Evolutionary conservation across 2,797 vertebrate genomes (phyloP), one percentile per base, ranked within the genome.

Genomic region (Loriculus beryllinus): DNA sequence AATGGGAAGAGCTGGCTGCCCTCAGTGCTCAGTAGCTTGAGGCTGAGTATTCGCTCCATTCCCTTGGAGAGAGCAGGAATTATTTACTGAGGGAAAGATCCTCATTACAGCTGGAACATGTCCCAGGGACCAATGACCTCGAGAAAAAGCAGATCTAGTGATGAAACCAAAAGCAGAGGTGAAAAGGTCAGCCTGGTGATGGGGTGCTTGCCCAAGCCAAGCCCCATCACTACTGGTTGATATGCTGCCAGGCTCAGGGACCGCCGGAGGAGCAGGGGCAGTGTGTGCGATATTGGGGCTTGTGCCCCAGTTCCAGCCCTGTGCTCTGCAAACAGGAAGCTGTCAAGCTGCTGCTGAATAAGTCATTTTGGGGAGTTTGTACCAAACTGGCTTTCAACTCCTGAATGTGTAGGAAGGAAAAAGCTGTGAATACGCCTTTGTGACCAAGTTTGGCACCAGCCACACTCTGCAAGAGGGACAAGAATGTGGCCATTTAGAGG

Each of bases 401-500:
- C 81, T 95, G 71, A 94, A 93, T 87, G 94, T 95, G 82, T 88
- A 96, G 96, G 96, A 96, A 95, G 95, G 94, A 93, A 95, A 95
- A 91, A 69, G 77, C 76, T 0, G 6, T 97, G 95, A 97, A 97
- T 97, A 79, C 62, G 63, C 69, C 95, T 97, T 97, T 97, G 96
- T 97, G 88, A 94, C 92, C 92, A 60, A 47, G 75, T 94, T 88
- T 95, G 96, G 96, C 96, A 95, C 82, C 40, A 31, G 63, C 49
- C 18, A 0, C 48, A 6, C 77, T 92, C 92, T 57, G 76, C 28
- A 16, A 79, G 86, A 51, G 45, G 94, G 92, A 88, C 83, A 95
- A 97, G 95, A 97, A 97, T 96, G 96, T 94, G 81, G 78, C 90
- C 94, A 96, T 97, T 97, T 95, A 97, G 86, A 94, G 88, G 69